Evolutionary conservation across 2,797 vertebrate species (phyloP).

Genomic region (Discoglossus pictus): DNA sequence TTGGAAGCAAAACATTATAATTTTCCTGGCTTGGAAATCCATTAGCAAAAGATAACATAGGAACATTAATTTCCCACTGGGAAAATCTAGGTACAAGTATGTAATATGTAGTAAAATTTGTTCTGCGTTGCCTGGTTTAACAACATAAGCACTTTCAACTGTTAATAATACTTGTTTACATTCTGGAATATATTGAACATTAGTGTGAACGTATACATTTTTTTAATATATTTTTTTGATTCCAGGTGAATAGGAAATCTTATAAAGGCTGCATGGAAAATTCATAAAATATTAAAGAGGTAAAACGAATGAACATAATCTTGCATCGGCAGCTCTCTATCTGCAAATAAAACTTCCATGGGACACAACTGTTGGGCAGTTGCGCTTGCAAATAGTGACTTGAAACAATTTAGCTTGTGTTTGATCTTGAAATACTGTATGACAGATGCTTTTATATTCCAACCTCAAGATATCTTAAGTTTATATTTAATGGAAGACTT

Average conservation of each 20-base stretch:
- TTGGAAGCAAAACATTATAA: conserved; percentile 2
- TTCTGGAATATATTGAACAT: conserved; percentile 27
- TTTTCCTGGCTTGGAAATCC: background rate
- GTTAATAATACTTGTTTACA: conserved; percentile 9
- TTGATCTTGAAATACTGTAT: conserved; percentile 40
- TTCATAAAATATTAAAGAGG: conserved; percentile 45
- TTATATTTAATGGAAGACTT: conserved; percentile 23
- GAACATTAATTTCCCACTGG: too few relatives aligned
- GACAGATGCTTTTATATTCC: conserved; percentile 47
- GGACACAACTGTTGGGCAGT: conserved; percentile 44
- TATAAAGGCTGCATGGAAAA: conserved; percentile 40
- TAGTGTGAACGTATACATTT: conserved; percentile 19
- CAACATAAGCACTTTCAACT: background rate
- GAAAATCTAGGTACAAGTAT: too few relatives aligned
- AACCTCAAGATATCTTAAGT: conserved; percentile 33
- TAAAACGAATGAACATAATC: conserved; percentile 32
- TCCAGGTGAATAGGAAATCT: conserved; percentile 34
- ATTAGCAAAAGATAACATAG: too few relatives aligned
- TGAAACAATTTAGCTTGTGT: conserved; percentile 16
- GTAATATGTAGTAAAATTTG: too few relatives aligned
- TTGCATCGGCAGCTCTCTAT: conserved; percentile 35
- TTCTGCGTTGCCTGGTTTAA: background rate
- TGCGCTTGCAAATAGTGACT: conserved; percentile 33
- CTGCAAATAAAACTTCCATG: conserved; percentile 41
- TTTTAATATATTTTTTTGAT: conserved; percentile 35